Evolutionary conservation across 64 coral and sea anemone species (phyloP), one percentile per base, ranked within the genome.

Genomic region (Anthopleura sola): DNA sequence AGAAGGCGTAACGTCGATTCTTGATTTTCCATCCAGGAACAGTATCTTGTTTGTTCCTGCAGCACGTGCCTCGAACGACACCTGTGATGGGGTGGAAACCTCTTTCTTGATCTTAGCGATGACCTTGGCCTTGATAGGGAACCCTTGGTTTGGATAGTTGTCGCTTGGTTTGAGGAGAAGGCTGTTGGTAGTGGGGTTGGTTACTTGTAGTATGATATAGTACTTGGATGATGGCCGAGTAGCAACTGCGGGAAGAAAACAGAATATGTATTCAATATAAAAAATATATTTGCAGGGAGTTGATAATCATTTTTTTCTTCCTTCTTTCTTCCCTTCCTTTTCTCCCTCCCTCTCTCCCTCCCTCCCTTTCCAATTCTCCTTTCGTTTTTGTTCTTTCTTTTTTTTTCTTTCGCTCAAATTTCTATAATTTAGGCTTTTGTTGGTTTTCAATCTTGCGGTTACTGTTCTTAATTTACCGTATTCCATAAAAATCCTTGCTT

Each of bases 91-190:
- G 29, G 86, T 92, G 38, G 87, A 82, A 1, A 96, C 90, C 20
- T 92, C 90, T 58, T 96, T 96, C 44, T 89, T 96, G 33, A 96
- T 92, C 91, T 90, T 92, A 16, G 69, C 94, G 17, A 90, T 76
- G 6, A 71, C 57, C 15, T 62, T 85, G 31, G 86, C 15, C 2
- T 87, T 96, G 26, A 96, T 84, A 9, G 87, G 28, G 60, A 90
- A 96, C 2, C 94, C 94, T 31, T 90, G 49, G 12, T 78, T 40
- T 11, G 94, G 94, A 77, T 86, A 92, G 28, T 55, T 68, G 57
- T 96, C 94, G 23, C 83, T 84, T 10, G 90, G 18, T 37, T 71
- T 54, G 11, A 96, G 64, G 49, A 83, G 55, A 29, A 96, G 39
- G 16, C 83, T 85, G 39, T 84, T 85, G 10, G 81, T 88, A 23